Percentiles rank a stretch among this genome's conserved stretches.
phyloP scores from a whole-genome alignment of 2,797 vertebrate genomes.

The Delichon dasypus region DNA sequence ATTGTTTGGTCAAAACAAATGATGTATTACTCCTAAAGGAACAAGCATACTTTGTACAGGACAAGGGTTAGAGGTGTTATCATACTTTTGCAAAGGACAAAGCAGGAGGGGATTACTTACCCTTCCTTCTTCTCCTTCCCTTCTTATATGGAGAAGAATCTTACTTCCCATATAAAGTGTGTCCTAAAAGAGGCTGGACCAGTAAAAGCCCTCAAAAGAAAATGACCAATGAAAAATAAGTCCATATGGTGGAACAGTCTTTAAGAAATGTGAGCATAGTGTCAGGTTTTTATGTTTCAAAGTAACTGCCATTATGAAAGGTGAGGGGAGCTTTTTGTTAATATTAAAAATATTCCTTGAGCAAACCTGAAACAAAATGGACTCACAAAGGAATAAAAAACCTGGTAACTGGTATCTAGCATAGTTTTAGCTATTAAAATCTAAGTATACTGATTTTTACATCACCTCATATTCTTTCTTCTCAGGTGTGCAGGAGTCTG shows the following conservation, averaged over 20 bases:
- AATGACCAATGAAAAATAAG: background rate
- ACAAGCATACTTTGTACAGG: background rate
- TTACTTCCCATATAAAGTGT: background rate
- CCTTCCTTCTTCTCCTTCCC: background rate
- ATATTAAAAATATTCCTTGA: background rate
- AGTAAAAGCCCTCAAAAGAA: background rate
- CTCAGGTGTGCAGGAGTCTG: background rate
- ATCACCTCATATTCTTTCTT: constrained; percentile 8
- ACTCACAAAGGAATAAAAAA: background rate
- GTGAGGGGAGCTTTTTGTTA: background rate
- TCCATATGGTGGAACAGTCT: background rate
- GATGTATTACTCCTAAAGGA: background rate
- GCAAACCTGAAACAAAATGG: background rate
- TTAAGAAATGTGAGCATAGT: background rate
- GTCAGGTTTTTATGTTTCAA: background rate
- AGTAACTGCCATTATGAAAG: background rate
- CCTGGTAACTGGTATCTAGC: background rate
- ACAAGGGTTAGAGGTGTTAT: background rate
- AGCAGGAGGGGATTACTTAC: background rate
- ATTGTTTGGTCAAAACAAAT: background rate
- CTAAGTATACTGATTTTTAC: background rate
- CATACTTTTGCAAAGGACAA: background rate
- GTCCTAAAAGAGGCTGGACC: background rate
- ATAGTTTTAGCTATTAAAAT: constrained; percentile 14
- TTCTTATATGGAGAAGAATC: background rate